Percentiles rank a stretch among this genome's conserved stretches.
These are phyloP conservation scores for Atrina japonica DNA, from an alignment of 2,888 invertebrate genomes.

Conservation along the genomic window DNA sequence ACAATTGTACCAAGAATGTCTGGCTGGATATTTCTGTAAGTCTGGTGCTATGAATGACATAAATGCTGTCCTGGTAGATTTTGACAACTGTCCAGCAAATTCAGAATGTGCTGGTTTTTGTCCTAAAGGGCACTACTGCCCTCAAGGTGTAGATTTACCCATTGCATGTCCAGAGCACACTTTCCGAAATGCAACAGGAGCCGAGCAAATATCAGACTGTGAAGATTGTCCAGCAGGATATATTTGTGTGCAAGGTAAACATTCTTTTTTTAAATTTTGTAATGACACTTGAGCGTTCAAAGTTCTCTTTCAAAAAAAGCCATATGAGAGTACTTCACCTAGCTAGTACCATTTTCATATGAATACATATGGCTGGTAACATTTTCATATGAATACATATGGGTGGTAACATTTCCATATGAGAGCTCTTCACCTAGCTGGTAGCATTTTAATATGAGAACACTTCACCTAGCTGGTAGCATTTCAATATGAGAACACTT, in stretches of 20 bases:
- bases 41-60: conserved; percentile 72
- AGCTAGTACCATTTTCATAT: no score
- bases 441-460: no score
- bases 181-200: conserved; percentile 68
- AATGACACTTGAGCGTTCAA: no score
- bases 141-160: conserved; percentile 66
- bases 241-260: conserved; percentile 71
- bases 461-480: no score
- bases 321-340: no score
- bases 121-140: conserved; percentile 77
- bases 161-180: conserved; percentile 75
- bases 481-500: no score
- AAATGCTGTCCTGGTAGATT: conserved; percentile 60
- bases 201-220: conserved; percentile 69
- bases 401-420: no score
- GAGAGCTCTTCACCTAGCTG: no score
- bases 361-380: no score
- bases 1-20: conserved; percentile 70
- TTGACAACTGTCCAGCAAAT: conserved; percentile 56
- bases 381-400: no score
- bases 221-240: conserved; percentile 75
- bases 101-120: conserved; percentile 76
- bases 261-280: not conserved
- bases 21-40: conserved; percentile 76
- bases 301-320: no score